Evolutionary conservation across 2,797 vertebrate genomes (phyloP).

Genomic region (Onychomys torridus): DNA sequence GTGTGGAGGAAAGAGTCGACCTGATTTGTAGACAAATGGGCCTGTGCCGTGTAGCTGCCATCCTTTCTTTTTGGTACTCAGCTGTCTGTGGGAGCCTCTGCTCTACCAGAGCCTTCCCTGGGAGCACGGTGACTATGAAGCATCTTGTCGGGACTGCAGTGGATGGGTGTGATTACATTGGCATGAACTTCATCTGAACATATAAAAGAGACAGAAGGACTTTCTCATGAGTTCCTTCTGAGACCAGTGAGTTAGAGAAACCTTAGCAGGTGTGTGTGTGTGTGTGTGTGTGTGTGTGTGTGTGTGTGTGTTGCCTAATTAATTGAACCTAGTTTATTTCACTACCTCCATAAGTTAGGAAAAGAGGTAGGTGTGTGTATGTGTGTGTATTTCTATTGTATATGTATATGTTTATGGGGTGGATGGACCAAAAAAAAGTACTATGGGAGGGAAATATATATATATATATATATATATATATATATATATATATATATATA

Average conservation of each 20-base stretch:
- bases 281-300: neutral
- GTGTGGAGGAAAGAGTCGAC: neutral
- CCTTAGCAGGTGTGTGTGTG: neutral
- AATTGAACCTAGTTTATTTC: conserved; percentile 2
- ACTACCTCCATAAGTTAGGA: neutral
- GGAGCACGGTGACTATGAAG: neutral
- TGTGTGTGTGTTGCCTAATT: neutral
- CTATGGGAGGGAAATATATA: neutral
- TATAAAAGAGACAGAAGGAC: neutral
- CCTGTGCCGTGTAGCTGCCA: neutral
- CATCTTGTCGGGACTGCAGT: neutral
- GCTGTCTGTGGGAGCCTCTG: neutral
- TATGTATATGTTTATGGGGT: neutral
- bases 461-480: neutral
- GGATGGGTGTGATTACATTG: neutral
- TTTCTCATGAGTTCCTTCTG: neutral
- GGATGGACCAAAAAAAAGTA: neutral
- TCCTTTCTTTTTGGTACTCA: neutral
- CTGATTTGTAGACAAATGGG: neutral
- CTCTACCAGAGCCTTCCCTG: neutral
- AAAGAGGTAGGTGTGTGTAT: too few relatives aligned
- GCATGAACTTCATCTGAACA: neutral
- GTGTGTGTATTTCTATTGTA: neutral
- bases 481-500: too few relatives aligned
- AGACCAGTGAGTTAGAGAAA: conserved; percentile 22